Base-by-base conservation (phyloP, 2,113 vertebrate species). In the Cairina moschata region DNA sequence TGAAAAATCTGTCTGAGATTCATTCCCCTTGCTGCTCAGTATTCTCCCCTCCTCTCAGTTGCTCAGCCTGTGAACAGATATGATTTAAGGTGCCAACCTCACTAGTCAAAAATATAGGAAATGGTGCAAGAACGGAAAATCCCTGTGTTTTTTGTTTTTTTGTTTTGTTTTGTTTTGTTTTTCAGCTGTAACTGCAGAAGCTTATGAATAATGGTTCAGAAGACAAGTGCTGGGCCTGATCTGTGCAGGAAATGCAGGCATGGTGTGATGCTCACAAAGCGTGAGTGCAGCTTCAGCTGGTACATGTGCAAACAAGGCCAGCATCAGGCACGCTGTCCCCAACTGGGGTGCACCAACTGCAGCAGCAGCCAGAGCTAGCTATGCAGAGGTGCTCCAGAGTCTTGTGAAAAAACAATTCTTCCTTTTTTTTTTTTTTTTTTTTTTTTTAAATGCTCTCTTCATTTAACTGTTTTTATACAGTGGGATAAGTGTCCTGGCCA, bases 1-100 rank as follows among this genome's bases (percentile, higher is more conserved):
- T 84, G 50, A 92, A 93, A 85, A 86, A 32, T n/a, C 34, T 86
- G 38, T 38, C 72, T 17, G 76, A 88, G 69, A 81, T 75, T 75
- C 91, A 88, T 82, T 95, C 58, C 50, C 46, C 20, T 75, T 0
- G 0, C 55, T 48, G 60, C 60, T 88, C 14, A 6, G 17, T 3
- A 1, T 66, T 92, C 81, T 87, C 66, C 81, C 26, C 23, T 52
- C 74, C 86, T 54, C 44, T 78, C 75, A 20, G 63, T 52, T 54
- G 54, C 22, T 72, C 73, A 81, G 56, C 69, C 85, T 48, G 68
- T 8, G 18, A 93, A 42, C 59, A 88, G 86, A 32, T 17, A 16
- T 22, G 26, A 52, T 18, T 60, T 68, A 72, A 91, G 82, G 38
- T 72, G 68, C 69, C 42, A 71, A 8, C 46, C 59, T 32, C 38